These are phyloP conservation scores for Hemicrepidius hirtus DNA, from an alignment of 2,888 invertebrate genomes.

Conservation along the genomic window DNA sequence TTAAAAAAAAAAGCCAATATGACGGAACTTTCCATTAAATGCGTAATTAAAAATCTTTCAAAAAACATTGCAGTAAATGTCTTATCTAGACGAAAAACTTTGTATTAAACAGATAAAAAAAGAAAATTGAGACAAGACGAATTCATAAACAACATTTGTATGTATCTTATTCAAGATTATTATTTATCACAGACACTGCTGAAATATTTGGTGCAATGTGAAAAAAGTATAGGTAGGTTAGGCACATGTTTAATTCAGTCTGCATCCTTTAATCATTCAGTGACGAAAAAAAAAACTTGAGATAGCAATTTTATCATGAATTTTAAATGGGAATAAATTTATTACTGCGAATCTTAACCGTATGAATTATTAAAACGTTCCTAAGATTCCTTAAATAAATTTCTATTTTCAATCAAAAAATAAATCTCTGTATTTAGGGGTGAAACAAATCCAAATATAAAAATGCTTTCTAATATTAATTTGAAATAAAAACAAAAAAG, in stretches of 20 bases:
- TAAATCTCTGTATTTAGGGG: too few relatives aligned
- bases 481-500: not conserved
- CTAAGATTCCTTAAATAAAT: too few relatives aligned
- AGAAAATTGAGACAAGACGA: not conserved
- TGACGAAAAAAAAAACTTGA: not conserved
- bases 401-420: too few relatives aligned
- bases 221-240: conserved; percentile 53
- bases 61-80: not conserved
- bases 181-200: conserved; percentile 15
- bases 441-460: too few relatives aligned
- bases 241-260: conserved; percentile 50
- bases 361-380: too few relatives aligned
- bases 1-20: not conserved
- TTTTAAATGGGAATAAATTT: conserved; percentile 27
- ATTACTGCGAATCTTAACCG: conserved; percentile 30
- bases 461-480: too few relatives aligned
- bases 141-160: conserved; percentile 32
- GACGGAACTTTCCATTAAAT: not conserved
- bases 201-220: conserved; percentile 43
- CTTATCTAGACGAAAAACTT: not conserved
- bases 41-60: conserved; percentile 43
- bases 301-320: conserved; percentile 26
- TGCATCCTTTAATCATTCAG: conserved; percentile 31
- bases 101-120: conserved; percentile 13
- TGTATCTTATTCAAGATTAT: conserved; percentile 13